A percentile compares a stretch with the other conserved stretches of the same genome.
These are phyloP conservation scores for Dicycla oo DNA, from an alignment of 2,888 invertebrate genomes.

Conservation along the genomic window DNA sequence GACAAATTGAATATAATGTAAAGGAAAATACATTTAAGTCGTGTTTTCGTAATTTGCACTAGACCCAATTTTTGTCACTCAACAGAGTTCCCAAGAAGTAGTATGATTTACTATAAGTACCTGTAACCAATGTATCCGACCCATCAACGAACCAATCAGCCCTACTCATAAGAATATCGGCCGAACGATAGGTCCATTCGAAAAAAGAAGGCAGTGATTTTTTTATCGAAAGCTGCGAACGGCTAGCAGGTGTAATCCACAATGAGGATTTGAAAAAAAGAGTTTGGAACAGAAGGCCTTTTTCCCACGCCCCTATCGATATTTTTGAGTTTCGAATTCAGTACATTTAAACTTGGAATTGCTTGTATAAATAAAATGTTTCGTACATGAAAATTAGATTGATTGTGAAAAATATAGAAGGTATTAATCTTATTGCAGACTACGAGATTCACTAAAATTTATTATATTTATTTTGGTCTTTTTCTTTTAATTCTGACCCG, in stretches of 20 bases:
- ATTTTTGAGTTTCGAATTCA: constrained; percentile 81
- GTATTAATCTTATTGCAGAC: not conserved
- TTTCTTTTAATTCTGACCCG: not conserved
- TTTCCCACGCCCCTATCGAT: constrained; percentile 89
- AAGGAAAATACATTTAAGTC: not conserved
- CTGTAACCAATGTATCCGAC: constrained; percentile 24
- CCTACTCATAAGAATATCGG: constrained; percentile 78
- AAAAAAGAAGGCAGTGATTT: constrained; percentile 87
- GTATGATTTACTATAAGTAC: constrained; percentile 15
- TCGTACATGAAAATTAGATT: not conserved
- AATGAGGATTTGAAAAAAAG: constrained; percentile 88
- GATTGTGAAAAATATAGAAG: too few relatives aligned
- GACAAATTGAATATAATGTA: not conserved
- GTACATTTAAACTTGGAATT: constrained; percentile 62
- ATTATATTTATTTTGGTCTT: not conserved
- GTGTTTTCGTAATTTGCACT: not conserved
- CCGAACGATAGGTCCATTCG: constrained; percentile 79
- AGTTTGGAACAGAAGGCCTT: constrained; percentile 88
- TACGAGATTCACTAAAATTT: not conserved
- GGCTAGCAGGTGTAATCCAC: constrained; percentile 89
- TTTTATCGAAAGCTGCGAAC: constrained; percentile 89
- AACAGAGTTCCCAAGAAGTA: not conserved
- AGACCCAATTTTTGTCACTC: not conserved
- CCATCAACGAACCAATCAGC: constrained; percentile 50
- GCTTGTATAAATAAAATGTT: constrained; percentile 12